phyloP scores from a whole-genome alignment of 2,888 invertebrate genomes.

The Conistra vaccinii region DNA sequence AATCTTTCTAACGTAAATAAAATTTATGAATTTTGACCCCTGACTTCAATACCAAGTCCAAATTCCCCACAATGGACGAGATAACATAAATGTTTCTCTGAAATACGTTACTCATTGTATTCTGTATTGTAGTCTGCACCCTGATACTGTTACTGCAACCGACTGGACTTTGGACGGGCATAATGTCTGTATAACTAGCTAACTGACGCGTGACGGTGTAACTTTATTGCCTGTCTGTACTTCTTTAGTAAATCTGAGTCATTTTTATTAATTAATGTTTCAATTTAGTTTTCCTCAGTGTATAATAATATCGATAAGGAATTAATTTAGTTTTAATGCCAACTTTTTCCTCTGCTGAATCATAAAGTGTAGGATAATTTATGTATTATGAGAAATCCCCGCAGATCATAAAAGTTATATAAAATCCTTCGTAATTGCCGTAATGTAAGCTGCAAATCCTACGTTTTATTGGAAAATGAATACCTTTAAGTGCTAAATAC shows the following conservation, averaged over 20 bases:
- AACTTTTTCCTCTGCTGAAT: constrained; percentile 11
- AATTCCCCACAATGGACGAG: background rate
- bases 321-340: constrained; percentile 8
- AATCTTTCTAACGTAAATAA: background rate
- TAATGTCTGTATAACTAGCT: background rate
- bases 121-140: background rate
- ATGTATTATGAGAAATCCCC: constrained; percentile 15
- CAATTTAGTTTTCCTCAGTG: constrained; percentile 30
- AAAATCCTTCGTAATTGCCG: background rate
- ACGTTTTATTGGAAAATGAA: background rate
- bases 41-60: constrained; percentile 10
- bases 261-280: constrained; percentile 13
- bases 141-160: constrained; percentile 13
- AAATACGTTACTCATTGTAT: constrained; percentile 15
- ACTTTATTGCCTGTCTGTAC: background rate
- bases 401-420: background rate
- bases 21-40: background rate
- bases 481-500: too few species aligned
- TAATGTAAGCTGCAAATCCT: background rate
- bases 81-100: constrained; percentile 12
- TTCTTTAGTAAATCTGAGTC: constrained; percentile 27
- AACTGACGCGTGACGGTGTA: background rate
- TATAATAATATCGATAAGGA: constrained; percentile 1
- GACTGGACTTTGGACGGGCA: constrained; percentile 23
- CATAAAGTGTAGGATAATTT: constrained; percentile 18